Evolutionary conservation across 2,113 vertebrate species (phyloP), one percentile per base, ranked within the genome.

Genomic region (Hippocampus mohnikei): DNA sequence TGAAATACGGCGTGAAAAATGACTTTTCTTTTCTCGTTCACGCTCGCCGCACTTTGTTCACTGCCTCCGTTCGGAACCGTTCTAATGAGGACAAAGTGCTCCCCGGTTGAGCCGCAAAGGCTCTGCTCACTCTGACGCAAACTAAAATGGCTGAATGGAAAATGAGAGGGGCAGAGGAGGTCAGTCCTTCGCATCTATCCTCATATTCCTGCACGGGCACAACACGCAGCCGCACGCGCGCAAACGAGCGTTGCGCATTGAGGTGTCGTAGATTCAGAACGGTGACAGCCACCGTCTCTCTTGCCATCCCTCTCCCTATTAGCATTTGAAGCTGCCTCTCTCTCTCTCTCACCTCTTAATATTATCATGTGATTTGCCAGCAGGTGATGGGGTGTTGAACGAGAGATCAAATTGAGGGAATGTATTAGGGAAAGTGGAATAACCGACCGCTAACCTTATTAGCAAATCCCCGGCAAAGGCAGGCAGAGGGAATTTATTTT

Each of bases 71-170:
- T 94, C 93, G 90, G 93, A 93, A 92, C 88, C 63, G 81, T 90
- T 85, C 92, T 96, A 97, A 97, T 95, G 94, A 96, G 95, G 94
- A 95, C 94, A 95, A 95, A 97, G 92, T 91, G 92, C 85, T 90
- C 94, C 92, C 91, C 75, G 87, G 80, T 89, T 91, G 90, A 91
- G 90, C 92, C 91, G 87, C 92, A 94, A 93, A 93, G 93, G 94
- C 94, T 95, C 91, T 91, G 86, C 91, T 56, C 75, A 81, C 81
- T 91, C 91, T 87, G 86, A 86, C 76, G 83, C 76, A 75, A 85
- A 85, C 84, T 90, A 89, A 91, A 90, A 92, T 84, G 89, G 87
- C 90, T 80, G 84, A 85, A 90, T 88, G 84, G 88, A 92, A 37
- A 91, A 92, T 89, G 86, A 89, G 89, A 88, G 87, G 89, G 89